A percentile compares a stretch with the other conserved stretches of the same genome.
phyloP scores from a whole-genome alignment of 2,797 vertebrate species.

The Toxotes lorentzi region DNA sequence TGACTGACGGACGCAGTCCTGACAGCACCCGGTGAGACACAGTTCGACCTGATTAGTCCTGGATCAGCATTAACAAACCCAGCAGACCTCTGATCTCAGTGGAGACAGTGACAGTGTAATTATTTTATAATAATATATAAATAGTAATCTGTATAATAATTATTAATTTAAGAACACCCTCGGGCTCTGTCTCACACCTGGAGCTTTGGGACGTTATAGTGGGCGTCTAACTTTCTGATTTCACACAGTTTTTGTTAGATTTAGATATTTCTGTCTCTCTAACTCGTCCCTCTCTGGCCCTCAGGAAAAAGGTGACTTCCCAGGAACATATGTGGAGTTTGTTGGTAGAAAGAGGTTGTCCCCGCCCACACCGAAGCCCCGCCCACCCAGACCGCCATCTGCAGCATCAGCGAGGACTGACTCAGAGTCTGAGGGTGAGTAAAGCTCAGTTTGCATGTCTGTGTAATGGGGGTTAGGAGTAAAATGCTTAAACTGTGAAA shows the following conservation, averaged over 20 bases:
- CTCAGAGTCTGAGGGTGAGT: constrained; percentile 86
- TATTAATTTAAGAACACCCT: too few relatives aligned
- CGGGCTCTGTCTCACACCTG: too few relatives aligned
- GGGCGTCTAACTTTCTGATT: too few relatives aligned
- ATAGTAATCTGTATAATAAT: too few relatives aligned
- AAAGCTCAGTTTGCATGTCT: too few relatives aligned
- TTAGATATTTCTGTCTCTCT: neutral
- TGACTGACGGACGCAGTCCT: neutral
- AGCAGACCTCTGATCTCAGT: too few relatives aligned
- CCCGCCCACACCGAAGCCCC: constrained; percentile 93
- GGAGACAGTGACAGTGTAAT: too few relatives aligned
- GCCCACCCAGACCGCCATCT: constrained; percentile 90
- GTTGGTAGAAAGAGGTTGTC: constrained; percentile 92
- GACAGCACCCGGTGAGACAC: neutral
- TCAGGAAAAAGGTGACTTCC: constrained; percentile 92
- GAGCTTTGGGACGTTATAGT: too few relatives aligned
- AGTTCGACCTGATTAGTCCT: neutral
- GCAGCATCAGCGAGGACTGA: constrained; percentile 88
- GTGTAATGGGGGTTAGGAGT: too few relatives aligned
- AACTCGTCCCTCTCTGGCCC: neutral
- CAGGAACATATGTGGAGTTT: constrained; percentile 93
- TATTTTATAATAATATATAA: too few relatives aligned
- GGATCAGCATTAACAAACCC: too few relatives aligned
- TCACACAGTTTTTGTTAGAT: neutral
- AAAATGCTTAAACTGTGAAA: too few relatives aligned